phyloP scores from a whole-genome alignment of 2,113 vertebrate genomes.

The Bufo bufo region DNA sequence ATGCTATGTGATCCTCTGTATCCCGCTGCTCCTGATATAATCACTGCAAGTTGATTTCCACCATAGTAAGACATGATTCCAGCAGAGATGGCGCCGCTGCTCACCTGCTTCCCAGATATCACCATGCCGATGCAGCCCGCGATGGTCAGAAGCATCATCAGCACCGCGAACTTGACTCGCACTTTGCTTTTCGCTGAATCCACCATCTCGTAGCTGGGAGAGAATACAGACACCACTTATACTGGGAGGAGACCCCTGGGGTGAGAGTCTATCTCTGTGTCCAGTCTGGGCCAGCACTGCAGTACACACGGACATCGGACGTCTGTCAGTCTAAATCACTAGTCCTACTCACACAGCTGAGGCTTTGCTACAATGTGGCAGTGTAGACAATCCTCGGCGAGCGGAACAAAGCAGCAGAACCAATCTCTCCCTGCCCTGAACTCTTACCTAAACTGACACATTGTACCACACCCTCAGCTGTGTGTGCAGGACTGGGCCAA shows the following conservation, averaged over 20 bases:
- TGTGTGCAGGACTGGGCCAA: too few species aligned
- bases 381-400: too few species aligned
- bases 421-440: too few species aligned
- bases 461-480: too few species aligned
- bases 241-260: neutral
- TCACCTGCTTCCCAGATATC: constrained; percentile 84
- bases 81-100: constrained; percentile 37
- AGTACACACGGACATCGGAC: neutral
- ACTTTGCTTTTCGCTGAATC: constrained; percentile 82
- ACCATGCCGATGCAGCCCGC: constrained; percentile 76
- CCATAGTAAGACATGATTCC: too few species aligned
- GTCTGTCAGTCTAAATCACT: too few species aligned
- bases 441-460: too few species aligned
- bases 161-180: constrained; percentile 81
- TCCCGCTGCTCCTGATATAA: too few species aligned
- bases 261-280: neutral
- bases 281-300: neutral
- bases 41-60: too few species aligned
- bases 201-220: constrained; percentile 81
- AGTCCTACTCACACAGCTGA: neutral
- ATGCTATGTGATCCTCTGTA: too few species aligned
- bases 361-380: neutral
- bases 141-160: constrained; percentile 85
- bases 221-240: neutral
- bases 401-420: too few species aligned